Conservation (phyloP, 2,113 vertebrate species). For the Leucoraja erinaceus region DNA sequence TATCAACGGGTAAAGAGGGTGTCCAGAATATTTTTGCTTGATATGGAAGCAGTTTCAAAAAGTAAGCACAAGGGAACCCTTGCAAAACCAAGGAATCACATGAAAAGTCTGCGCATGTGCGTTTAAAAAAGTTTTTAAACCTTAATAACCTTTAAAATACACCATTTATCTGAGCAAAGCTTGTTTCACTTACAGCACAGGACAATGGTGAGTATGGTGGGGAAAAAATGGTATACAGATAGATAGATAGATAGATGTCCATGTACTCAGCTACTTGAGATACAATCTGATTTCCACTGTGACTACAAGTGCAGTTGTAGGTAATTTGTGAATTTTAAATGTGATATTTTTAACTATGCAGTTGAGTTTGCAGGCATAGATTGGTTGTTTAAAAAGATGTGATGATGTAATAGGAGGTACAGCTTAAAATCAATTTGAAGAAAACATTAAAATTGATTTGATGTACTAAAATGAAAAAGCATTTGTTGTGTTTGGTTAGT, state of each 20-base stretch:
- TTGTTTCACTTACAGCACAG: too few species aligned
- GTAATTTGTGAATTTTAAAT: constrained; percentile 15
- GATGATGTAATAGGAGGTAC: not conserved
- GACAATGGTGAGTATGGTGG: too few species aligned
- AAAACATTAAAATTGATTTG: not conserved
- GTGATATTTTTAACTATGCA: not conserved
- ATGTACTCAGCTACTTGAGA: too few species aligned
- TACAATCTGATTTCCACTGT: not conserved
- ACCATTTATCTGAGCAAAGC: too few species aligned
- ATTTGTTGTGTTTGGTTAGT: not conserved
- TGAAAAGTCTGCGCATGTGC: not conserved
- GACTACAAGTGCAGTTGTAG: not conserved
- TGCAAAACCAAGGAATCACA: not conserved
- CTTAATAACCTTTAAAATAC: too few species aligned
- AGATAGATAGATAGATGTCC: too few species aligned
- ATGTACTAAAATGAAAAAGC: not conserved
- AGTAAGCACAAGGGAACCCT: not conserved
- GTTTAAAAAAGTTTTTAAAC: too few species aligned
- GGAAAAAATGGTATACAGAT: too few species aligned
- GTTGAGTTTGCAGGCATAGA: not conserved
- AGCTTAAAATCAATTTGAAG: not conserved
- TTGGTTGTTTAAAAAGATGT: not conserved
- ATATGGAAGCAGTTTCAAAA: not conserved
- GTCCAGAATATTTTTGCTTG: not conserved
- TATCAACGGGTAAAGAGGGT: too few species aligned